Base-by-base conservation (phyloP, 2,888 invertebrate genomes). In the Rhabditoides inermis region DNA sequence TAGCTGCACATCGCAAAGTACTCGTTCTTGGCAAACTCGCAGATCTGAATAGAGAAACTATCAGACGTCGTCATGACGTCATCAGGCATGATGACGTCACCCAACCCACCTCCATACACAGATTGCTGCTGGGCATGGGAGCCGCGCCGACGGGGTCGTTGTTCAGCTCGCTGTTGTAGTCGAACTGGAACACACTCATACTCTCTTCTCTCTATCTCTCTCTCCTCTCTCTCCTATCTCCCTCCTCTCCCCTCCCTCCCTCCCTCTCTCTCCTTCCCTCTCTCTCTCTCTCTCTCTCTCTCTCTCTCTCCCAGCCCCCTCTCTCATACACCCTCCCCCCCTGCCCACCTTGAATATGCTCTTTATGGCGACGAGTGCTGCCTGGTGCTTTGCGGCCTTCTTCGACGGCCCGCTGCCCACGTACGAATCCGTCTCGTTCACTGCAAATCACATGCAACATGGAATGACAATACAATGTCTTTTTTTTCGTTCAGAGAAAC, bases 331-430 rank as follows among this genome's bases (percentile, higher is more conserved):
- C 5, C 27, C 25, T 40, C 54, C 50, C 20, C 18, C 6, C 32
- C 45, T 22, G 26, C 18, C 50, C 47, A 56, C 59, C 4, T 51
- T 41, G 52, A 64, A 60, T 1, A 62, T 47, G 41, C 45, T 53
- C 18, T 56, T 60, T 25, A 66, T 51, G 3, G 64, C 66, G 2
- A 48, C 15, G 26, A 49, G 28, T 6, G 66, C 66, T 2, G 61
- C 59, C 2, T 49, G 45, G 40, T 61, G 59, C 42, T 66, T 66
- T 2, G 66, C 66, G n/a, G 52, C 39, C 30, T 63, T 64, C 37
- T 64, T 66, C 18, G 61, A 60, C 35, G 42, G 37, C 7, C 62
- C 66, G 23, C 15, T 41, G 15, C 61, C 66, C 22, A 56, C 45
- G 52, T 49, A 64, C 27, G n/a, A n/a, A n/a, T n/a, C n/a, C n/a